Conservation (phyloP, 2,797 vertebrate genomes). For the Phataginus tricuspis region DNA sequence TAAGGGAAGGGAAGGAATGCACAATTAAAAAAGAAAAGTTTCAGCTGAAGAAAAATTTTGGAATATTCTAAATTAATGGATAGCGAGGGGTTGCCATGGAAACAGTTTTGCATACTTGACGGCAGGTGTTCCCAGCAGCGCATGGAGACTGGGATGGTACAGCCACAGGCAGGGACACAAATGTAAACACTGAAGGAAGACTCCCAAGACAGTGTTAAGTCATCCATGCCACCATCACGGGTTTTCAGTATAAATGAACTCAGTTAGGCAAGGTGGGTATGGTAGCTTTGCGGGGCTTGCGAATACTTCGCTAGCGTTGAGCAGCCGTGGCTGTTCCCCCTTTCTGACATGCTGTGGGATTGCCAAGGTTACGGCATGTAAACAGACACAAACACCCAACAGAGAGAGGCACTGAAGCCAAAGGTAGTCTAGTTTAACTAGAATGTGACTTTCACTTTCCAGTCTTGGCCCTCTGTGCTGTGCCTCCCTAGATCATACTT, state of each 20-base stretch:
- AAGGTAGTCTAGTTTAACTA: neutral
- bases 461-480: neutral
- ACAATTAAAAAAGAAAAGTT: neutral
- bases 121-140: slow-evolving; percentile 32
- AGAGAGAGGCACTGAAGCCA: neutral
- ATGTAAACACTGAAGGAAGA: neutral
- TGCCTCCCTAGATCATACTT: neutral
- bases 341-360: neutral
- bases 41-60: slow-evolving; percentile 18
- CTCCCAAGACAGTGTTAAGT: neutral
- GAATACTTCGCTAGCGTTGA: neutral
- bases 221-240: neutral
- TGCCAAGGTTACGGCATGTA: slow-evolving; percentile 32
- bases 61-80: slow-evolving; percentile 50
- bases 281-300: neutral
- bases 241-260: neutral
- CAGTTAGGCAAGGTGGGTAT: neutral
- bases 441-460: neutral
- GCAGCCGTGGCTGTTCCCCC: neutral
- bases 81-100: slow-evolving; percentile 24
- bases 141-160: neutral
- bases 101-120: slow-evolving; percentile 47
- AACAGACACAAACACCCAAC: neutral
- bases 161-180: neutral
- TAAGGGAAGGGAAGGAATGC: neutral